phyloP scores from a whole-genome alignment of 1,140 invertebrate species.

The Aricia agestis region DNA sequence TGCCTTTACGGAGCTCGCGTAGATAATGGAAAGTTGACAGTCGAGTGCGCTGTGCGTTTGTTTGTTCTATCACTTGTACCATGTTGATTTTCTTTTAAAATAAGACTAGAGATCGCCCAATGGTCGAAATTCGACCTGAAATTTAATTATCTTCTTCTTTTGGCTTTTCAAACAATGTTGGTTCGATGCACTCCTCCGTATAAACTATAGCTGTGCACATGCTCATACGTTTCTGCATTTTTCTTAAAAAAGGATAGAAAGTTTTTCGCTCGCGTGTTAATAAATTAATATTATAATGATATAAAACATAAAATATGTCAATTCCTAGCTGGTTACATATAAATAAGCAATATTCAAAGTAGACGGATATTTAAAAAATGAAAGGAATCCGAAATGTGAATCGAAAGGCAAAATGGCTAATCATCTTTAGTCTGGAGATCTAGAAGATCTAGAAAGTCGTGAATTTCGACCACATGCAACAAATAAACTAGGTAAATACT shows the following conservation, averaged over 20 bases:
- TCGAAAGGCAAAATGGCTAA: not conserved
- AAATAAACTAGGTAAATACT: not conserved
- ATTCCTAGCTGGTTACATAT: no score
- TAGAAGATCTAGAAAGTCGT: not conserved
- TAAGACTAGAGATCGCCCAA: no score
- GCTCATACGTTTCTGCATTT: no score
- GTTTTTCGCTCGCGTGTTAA: no score
- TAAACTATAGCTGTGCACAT: no score
- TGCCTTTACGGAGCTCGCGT: not conserved
- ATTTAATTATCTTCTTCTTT: no score
- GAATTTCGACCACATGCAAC: not conserved
- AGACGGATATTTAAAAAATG: not conserved
- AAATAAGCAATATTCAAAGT: not conserved
- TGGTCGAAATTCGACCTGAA: no score
- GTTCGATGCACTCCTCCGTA: no score
- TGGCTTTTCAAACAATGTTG: no score
- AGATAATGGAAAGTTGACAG: conserved; percentile 11
- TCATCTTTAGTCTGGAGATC: not conserved
- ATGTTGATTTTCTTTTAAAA: not conserved
- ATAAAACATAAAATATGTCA: no score
- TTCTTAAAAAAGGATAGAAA: no score
- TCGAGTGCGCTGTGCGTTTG: not conserved
- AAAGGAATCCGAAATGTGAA: not conserved
- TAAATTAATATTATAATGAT: no score
- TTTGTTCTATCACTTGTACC: not conserved